Base-by-base conservation (phyloP, 2,888 invertebrate genomes). In the Bimastos eiseni region DNA sequence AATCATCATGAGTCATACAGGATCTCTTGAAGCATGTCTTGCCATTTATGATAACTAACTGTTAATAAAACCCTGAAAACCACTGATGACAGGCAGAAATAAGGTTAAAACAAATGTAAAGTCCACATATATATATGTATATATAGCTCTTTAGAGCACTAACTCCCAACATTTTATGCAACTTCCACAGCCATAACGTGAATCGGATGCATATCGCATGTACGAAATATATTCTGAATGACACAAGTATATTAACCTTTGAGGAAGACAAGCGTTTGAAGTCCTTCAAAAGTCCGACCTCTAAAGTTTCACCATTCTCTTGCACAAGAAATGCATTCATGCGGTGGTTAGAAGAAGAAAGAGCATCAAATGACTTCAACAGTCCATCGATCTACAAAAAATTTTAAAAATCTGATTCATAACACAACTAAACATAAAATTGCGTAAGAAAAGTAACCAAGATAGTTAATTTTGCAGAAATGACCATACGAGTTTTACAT, bases 331-430 rank as follows among this genome's bases (percentile, higher is more conserved):
- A 89, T 34, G 89, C 89, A 15, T 41, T 44, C 89, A 89, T 3
- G 44, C 19, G 89, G 19, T 89, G 86, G 2, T 36, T 19, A 36
- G 30, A 37, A 90, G 30, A 37, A 90, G 49, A 6, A 33, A 90
- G 49, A 41, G 44, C n/a, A 90, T 90, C 90, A 90, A 90, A 90
- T 30, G 89, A 70, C 34, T 38, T 30, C 0, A 91, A n/a, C 88
- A 91, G 38, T 24, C 89, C 84, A 38, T 33, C 38, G 49, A 91
- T 89, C 91, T 91, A 83, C 4, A n/a, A n/a, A n/a, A 36, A 36
- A 49, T 70, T 70, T 17, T 70, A 17, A 70, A 17, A 17, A 21
- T 24, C 49, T 8, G 24, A 49, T 70, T 70, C 70, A 70, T 13
- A 70, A 70, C 8, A 70, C n/a, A 70, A 70, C 2, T n/a, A 70